phyloP scores from a whole-genome alignment of 1,140 invertebrate genomes.

The Diorhabda elongata region DNA sequence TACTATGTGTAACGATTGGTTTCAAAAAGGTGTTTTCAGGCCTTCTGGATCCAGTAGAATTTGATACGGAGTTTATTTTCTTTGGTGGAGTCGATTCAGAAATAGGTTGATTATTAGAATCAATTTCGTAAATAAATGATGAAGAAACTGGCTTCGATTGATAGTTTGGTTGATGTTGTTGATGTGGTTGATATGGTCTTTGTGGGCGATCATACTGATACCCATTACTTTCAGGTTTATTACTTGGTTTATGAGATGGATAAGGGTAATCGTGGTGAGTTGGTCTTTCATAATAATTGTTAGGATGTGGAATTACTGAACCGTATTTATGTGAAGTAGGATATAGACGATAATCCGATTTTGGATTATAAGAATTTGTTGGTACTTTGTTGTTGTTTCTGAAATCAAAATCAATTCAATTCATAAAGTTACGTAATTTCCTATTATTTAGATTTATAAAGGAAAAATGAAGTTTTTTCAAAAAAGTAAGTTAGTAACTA shows the following conservation, averaged over 20 bases:
- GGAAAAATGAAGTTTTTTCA: too few relatives aligned
- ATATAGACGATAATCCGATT: background rate
- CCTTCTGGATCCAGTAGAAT: too few relatives aligned
- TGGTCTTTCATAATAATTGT: slow-evolving; percentile 25
- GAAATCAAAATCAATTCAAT: background rate
- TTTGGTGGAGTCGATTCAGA: too few relatives aligned
- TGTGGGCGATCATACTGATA: background rate
- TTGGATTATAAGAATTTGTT: background rate
- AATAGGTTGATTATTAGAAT: background rate
- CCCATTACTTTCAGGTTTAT: background rate
- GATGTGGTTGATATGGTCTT: slow-evolving; percentile 16
- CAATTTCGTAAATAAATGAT: background rate
- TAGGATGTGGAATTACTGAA: slow-evolving; percentile 32
- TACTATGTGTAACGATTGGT: slow-evolving; percentile 34
- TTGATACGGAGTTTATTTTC: too few relatives aligned
- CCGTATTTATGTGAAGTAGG: slow-evolving; percentile 27
- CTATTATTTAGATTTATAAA: too few relatives aligned
- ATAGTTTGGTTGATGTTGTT: slow-evolving; percentile 3
- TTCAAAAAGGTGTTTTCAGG: background rate
- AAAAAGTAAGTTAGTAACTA: too few relatives aligned
- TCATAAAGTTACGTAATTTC: too few relatives aligned
- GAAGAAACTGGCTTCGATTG: background rate
- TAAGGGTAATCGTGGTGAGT: background rate
- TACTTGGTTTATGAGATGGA: background rate
- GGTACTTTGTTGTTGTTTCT: slow-evolving; percentile 3